phyloP scores from a whole-genome alignment of 92 coral and sea anemone species.

The Actinernus sp. region DNA sequence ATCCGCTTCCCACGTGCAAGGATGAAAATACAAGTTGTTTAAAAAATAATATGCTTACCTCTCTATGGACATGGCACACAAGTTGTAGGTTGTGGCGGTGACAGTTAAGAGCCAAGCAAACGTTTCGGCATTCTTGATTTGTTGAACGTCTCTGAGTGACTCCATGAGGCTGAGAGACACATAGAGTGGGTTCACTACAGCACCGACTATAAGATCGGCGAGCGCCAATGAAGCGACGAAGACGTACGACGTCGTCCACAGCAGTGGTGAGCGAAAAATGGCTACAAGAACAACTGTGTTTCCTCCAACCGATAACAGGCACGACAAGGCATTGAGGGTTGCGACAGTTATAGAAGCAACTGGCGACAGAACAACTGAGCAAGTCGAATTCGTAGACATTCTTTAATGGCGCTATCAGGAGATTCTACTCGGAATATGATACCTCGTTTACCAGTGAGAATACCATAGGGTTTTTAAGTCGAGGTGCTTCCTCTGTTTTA shows the following conservation, averaged over 20 bases:
- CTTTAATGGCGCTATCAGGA: background rate
- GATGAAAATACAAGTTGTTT: too few species aligned
- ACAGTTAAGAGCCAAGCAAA: conserved; percentile 9
- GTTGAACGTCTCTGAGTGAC: conserved; percentile 1
- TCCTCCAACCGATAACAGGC: background rate
- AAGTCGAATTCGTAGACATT: background rate
- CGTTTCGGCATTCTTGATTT: conserved; percentile 4
- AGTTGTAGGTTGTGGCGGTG: conserved; percentile 1
- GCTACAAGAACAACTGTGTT: background rate
- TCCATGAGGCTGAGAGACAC: background rate
- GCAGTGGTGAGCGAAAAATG: background rate
- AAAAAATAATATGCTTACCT: too few species aligned
- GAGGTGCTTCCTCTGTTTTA: too few species aligned
- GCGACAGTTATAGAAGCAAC: background rate
- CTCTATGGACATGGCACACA: conserved; percentile 8
- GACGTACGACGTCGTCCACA: background rate
- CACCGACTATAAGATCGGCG: conserved; percentile 4
- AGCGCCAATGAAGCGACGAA: conserved; percentile 1
- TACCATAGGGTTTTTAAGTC: too few species aligned
- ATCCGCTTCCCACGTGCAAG: too few species aligned
- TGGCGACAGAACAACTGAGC: background rate
- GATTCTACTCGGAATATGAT: too few species aligned
- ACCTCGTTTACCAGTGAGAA: too few species aligned
- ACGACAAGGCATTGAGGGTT: background rate
- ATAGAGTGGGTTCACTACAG: background rate